Base-by-base conservation (phyloP, 2,797 vertebrate genomes). In the Hydrolagus colliei region DNA sequence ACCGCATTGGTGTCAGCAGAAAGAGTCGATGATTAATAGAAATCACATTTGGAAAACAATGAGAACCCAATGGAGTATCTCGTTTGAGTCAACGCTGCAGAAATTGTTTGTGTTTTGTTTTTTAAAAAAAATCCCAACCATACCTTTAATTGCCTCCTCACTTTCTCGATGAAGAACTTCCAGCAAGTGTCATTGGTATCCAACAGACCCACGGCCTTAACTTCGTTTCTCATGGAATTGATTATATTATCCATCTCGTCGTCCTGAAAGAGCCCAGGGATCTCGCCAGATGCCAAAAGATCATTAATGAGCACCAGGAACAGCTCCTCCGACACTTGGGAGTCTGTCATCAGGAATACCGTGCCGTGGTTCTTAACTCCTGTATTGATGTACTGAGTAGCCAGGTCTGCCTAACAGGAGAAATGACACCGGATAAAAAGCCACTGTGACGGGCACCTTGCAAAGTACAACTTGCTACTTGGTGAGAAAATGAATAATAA, bases 261-360 rank as follows among this genome's bases (percentile, higher is more conserved):
- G 0, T 95, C 94, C 12, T 85, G 63, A 59, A 95, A 95, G 18
- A 95, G 91, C 14, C 91, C 92, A 0, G 92, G 94, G 87, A 95
- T 90, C 85, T 95, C 94, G 0, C 94, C 94, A 0, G 93, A 94
- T 0, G 92, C 93, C 87, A 95, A 84, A 88, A 95, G 90, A 72
- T 95, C 94, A 0, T 95, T 95, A 88, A 95, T 93, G 7, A 94
- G 88, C 84, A 95, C 94, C 86, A 95, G 90, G 86, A 95, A 95
- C 0, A 91, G 90, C 87, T 95, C 94, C 82, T 95, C 94, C 0
- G 93, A 93, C 75, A 95, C 92, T 73, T 95, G 94, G 0, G 94
- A 94, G 89, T 95, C 94, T 0, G 94, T 95, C 94, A 95, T 94
- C 87, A 95, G 91, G 89, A 95, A 93, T 62, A 94, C 92, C 0